Percentiles rank a stretch among this genome's conserved stretches.
phyloP scores from a whole-genome alignment of 2,113 vertebrate genomes.

The Calypte anna region DNA sequence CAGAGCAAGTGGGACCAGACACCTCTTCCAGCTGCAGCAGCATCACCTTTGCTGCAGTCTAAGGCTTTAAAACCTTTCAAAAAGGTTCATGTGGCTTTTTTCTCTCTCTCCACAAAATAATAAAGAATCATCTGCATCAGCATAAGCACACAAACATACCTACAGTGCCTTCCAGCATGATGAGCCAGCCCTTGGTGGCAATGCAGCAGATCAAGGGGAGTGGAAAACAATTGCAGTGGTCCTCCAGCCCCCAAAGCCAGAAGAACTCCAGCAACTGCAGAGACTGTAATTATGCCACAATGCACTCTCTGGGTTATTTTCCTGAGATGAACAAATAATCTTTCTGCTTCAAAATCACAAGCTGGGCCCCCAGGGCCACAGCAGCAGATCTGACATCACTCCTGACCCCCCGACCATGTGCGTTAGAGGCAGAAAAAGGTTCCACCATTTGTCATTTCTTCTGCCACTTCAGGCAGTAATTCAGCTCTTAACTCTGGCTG shows the following conservation, averaged over 20 bases:
- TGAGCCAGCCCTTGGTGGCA: not conserved
- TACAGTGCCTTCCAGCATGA: not conserved
- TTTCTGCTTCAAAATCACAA: constrained; percentile 13
- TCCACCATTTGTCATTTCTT: not conserved
- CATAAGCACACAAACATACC: not conserved
- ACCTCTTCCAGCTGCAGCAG: not conserved
- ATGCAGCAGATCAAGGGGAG: not conserved
- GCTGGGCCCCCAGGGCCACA: not conserved
- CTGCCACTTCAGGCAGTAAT: not conserved
- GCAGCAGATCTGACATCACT: not conserved
- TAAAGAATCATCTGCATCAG: not conserved
- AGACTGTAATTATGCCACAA: not conserved
- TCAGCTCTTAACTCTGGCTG: not conserved
- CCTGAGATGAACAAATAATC: not conserved
- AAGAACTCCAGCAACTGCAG: not conserved
- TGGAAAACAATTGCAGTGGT: not conserved
- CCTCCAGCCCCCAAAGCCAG: not conserved
- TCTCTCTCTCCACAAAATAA: not conserved
- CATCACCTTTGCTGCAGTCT: not conserved
- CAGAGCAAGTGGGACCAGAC: not conserved
- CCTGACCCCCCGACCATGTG: not conserved
- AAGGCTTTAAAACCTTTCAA: not conserved
- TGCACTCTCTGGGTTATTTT: not conserved
- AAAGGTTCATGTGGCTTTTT: not conserved
- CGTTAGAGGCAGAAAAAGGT: not conserved